Base-by-base conservation (phyloP, 2,113 vertebrate species). In the Oncorhynchus masou region DNA sequence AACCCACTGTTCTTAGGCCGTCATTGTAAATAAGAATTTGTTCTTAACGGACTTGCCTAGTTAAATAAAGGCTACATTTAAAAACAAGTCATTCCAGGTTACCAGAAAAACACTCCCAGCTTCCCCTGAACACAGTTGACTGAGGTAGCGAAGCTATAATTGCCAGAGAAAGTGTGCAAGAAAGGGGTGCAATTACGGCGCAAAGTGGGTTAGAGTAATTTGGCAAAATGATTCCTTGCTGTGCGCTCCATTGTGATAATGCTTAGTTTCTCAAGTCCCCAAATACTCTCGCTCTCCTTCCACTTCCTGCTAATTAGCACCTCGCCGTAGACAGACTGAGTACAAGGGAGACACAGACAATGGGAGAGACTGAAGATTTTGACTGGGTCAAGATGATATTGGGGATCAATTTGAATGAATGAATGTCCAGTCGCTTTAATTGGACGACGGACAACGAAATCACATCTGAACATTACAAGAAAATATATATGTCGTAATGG, bases 221-320 rank as follows among this genome's bases (percentile, higher is more conserved):
- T 74, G 69, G 73, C 74, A 81, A 79, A 87, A 76, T 79, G 80
- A 68, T 75, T 76, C 65, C 80, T 76, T 77, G 78, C 83, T 71
- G 80, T 72, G 81, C 74, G 72, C 45, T 12, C 74, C 34, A 60
- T 34, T n/a, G 81, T 65, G 79, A 73, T 81, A 83, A 87, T 79
- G 39, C 77, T 79, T 75, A 49, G 77, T 75, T 76, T 75, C 65
- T 39, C 59, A 64, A 54, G 59, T 54, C 71, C 54, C 51, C 29
- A 83, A 83, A 81, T 70, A 74, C 64, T 45, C 60, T 73, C 74
- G 48, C 65, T 79, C 45, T 4, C 39, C 19, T 31, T 68, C 48
- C 51, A 20, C 65, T 59, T n/a, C 4, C 48, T 59, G 68, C 71
- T 76, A 83, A 81, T 82, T 82, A 82, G 68, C 82, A 81, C 79